A percentile compares a stretch with the other conserved stretches of the same genome.
Conservation (phyloP, 2,113 vertebrate species). For the Vidua chalybeata region DNA sequence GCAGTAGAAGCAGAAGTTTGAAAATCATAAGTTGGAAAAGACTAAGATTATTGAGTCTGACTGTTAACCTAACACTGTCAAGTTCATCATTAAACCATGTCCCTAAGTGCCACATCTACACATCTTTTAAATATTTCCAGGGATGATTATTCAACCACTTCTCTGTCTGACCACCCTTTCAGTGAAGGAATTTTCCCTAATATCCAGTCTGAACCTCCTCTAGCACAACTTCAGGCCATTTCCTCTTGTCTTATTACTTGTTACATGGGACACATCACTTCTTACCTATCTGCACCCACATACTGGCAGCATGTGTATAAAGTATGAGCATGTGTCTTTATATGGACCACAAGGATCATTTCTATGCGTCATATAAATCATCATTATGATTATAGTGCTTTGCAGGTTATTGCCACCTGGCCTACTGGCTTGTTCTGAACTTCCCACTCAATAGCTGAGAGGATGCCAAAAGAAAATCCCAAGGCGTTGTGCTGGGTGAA, state of each 20-base stretch:
- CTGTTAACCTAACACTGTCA: not conserved
- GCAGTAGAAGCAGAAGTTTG: not conserved
- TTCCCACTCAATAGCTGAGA: not conserved
- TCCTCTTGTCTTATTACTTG: not conserved
- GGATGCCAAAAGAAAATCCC: not conserved
- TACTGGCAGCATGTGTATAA: not conserved
- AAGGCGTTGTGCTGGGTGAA: not conserved
- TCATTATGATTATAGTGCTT: not conserved
- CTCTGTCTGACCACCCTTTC: not conserved
- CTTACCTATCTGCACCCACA: not conserved
- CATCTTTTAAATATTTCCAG: not conserved
- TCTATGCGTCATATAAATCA: accelerated
- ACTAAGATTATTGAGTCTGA: not conserved
- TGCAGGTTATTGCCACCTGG: not conserved
- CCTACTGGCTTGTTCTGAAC: not conserved
- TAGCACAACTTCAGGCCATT: not conserved
- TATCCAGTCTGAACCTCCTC: not conserved
- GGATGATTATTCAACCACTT: not conserved
- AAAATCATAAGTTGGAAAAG: not conserved
- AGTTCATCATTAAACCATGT: not conserved
- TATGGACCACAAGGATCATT: not conserved
- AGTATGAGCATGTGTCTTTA: not conserved
- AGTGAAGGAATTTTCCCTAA: not conserved
- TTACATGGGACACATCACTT: not conserved
- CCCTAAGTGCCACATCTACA: not conserved